Evolutionary conservation across 2,888 invertebrate genomes (phyloP).

Genomic region (Colletes collaris): DNA sequence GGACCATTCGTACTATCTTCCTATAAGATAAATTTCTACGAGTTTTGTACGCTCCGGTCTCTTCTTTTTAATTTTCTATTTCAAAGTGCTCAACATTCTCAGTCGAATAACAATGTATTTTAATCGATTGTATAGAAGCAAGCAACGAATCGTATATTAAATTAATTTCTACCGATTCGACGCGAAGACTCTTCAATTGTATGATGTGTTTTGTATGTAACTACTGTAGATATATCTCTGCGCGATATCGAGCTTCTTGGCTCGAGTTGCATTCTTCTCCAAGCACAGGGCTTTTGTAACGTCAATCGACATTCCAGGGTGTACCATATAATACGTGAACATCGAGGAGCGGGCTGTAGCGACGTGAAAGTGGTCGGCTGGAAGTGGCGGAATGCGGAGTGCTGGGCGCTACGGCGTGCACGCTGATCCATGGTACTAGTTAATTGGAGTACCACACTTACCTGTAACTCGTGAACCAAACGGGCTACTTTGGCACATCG

Average conservation of each 20-base stretch:
- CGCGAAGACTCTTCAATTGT: constrained; percentile 6
- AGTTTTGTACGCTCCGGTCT: neutral
- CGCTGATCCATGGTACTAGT: constrained; percentile 57
- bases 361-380: constrained; percentile 68
- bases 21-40: constrained; percentile 43
- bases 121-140: too few relatives aligned
- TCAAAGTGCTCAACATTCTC: too few relatives aligned
- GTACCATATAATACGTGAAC: constrained; percentile 64
- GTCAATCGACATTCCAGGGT: constrained; percentile 60
- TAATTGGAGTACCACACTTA: constrained; percentile 61
- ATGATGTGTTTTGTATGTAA: constrained; percentile 10
- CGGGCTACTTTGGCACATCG: constrained; percentile 2
- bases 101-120: too few relatives aligned
- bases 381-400: constrained; percentile 65
- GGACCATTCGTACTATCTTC: constrained; percentile 48
- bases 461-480: constrained; percentile 5
- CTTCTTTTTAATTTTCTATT: neutral
- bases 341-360: constrained; percentile 51
- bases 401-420: constrained; percentile 44
- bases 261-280: constrained; percentile 25
- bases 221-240: neutral
- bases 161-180: neutral
- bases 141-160: too few relatives aligned
- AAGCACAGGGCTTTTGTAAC: constrained; percentile 55
- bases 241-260: constrained; percentile 29